A percentile compares a stretch with the other conserved stretches of the same genome.
These are phyloP conservation scores for Ectropis grisescens DNA, from an alignment of 1,140 invertebrate species.

Conservation along the genomic window DNA sequence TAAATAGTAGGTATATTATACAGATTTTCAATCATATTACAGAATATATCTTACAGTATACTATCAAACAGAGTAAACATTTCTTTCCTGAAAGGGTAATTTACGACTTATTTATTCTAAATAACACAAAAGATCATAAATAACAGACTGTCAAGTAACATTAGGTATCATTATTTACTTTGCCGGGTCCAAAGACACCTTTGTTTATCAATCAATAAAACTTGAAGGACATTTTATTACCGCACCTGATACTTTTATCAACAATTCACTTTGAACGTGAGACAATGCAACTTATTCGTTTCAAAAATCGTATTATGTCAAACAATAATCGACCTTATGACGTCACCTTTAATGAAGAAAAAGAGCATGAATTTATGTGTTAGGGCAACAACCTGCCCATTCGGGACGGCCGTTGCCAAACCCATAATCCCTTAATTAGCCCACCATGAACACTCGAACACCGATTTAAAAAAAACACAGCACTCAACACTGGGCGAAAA, in stretches of 20 bases:
- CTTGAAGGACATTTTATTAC: conserved; percentile 24
- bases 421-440: conserved; percentile 51
- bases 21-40: too few relatives aligned
- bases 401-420: conserved; percentile 36
- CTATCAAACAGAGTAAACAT: too few relatives aligned
- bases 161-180: conserved; percentile 1
- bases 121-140: too few relatives aligned
- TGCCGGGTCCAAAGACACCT: conserved; percentile 13
- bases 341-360: conserved; percentile 63
- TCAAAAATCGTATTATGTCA: conserved; percentile 3
- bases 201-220: conserved; percentile 27
- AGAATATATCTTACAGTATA: too few relatives aligned
- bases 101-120: too few relatives aligned
- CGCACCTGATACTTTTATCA: conserved; percentile 6
- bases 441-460: conserved; percentile 21
- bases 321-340: conserved; percentile 39
- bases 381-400: conserved; percentile 39
- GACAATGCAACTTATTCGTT: conserved; percentile 45
- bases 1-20: too few relatives aligned
- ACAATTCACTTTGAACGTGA: conserved; percentile 16
- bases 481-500: conserved; percentile 31
- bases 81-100: too few relatives aligned
- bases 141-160: too few relatives aligned
- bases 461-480: conserved; percentile 11
- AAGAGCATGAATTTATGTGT: conserved; percentile 46